Evolutionary conservation across 2,797 vertebrate genomes (phyloP), one percentile per base, ranked within the genome.

Genomic region (Agapornis canus): DNA sequence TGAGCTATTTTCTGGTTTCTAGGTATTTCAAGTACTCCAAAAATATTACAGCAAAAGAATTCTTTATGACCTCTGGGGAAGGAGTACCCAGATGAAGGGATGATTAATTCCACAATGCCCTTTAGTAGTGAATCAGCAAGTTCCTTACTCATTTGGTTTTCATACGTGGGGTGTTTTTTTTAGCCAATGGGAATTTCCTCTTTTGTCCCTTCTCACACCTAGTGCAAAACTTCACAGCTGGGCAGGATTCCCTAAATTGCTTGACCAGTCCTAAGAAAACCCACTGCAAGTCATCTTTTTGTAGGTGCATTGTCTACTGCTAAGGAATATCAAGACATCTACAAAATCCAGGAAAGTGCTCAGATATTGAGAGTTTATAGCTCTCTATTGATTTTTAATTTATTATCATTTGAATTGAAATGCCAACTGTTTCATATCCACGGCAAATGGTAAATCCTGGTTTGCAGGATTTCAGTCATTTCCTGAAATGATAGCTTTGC

Each of bases 161-260:
- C 57, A 32, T 69, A 32, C 0, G 0, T 37, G 2, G 2, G 2
- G 2, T 21, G 16, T 39, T 63, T 60, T 60, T 35, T 69, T 85
- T 31, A 7, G 9, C 27, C 73, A 95, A 52, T 95, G 95, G 68
- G 97, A 97, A 96, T 89, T 76, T 96, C 81, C 89, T 96, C 22
- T 92, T 68, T 66, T 90, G 26, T 86, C 39, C 40, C 95, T 96
- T 97, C 94, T 90, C 93, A 93, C 70, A 96, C 86, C 64, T 96
- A 43, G 66, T 82, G 64, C 54, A 78, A 95, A 96, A 89, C 14
- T n/a, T 61, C 13, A 40, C 12, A 65, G 52, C 4, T 61, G 63
- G 65, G 39, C 65, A 90, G 45, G n/a, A 54, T 79, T 72, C 42
- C 49, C 26, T 78, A 35, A 78, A 73, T 65, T 64, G 45, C 88